phyloP scores from a whole-genome alignment of 2,113 vertebrate genomes.

The Petromus typicus region DNA sequence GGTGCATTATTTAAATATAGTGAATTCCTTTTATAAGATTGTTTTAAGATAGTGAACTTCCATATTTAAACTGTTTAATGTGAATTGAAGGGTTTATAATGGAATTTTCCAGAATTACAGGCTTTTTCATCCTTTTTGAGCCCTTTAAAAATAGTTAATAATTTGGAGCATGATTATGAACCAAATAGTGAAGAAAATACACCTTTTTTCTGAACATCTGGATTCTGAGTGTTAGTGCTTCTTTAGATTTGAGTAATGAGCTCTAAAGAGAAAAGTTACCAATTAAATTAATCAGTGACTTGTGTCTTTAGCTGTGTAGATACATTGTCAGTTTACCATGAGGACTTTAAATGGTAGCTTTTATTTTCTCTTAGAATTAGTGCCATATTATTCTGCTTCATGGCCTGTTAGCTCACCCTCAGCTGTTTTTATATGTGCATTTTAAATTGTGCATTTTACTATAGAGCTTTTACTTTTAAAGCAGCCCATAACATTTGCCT shows the following conservation, averaged over 20 bases:
- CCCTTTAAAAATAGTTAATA: background rate
- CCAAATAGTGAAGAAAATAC: constrained; percentile 11
- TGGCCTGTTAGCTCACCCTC: constrained; percentile 74
- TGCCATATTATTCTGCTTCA: constrained; percentile 72
- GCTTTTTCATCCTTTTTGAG: background rate
- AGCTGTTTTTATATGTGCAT: constrained; percentile 77
- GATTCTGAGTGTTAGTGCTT: background rate
- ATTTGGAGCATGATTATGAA: constrained; percentile 6
- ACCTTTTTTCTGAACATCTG: background rate
- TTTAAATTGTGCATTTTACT: constrained; percentile 77
- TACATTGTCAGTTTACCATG: constrained; percentile 55
- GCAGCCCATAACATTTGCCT: constrained; percentile 59
- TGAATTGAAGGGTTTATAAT: constrained; percentile 42
- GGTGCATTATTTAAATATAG: constrained; percentile 85
- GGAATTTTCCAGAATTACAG: constrained; percentile 46
- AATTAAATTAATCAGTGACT: background rate
- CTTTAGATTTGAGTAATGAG: background rate
- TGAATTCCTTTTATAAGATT: constrained; percentile 72
- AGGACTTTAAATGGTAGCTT: constrained; percentile 57
- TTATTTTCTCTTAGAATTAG: constrained; percentile 77
- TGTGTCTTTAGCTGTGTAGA: background rate
- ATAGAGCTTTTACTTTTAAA: constrained; percentile 75
- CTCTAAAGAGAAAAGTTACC: constrained; percentile 49
- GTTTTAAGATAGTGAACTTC: constrained; percentile 76
- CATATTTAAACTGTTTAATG: constrained; percentile 56